These are phyloP conservation scores for Euborellia annulipes DNA, from an alignment of 1,140 invertebrate genomes.

Conservation along the genomic window DNA sequence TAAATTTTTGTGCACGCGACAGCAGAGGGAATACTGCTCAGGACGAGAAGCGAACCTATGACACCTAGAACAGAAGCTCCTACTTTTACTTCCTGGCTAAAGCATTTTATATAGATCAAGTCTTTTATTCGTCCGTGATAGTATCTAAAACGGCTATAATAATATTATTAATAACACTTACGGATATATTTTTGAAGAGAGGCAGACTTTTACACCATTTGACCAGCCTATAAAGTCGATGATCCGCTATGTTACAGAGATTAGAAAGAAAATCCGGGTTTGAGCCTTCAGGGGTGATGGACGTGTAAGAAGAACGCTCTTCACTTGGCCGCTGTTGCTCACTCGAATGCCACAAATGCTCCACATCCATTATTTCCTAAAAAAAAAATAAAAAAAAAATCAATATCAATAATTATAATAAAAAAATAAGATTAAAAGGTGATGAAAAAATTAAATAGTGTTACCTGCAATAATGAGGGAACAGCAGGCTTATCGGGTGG, in stretches of 20 bases:
- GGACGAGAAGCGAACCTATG: too few species aligned
- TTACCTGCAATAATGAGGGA: constrained; percentile 38
- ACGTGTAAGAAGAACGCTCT: constrained; percentile 9
- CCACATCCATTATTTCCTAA: constrained; percentile 86
- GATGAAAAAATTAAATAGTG: too few species aligned
- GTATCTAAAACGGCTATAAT: too few species aligned
- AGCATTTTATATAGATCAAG: too few species aligned
- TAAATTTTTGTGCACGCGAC: too few species aligned
- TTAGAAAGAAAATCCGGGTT: constrained; percentile 69
- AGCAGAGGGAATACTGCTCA: too few species aligned
- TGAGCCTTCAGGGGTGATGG: background rate
- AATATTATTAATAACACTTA: too few species aligned
- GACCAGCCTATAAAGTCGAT: constrained; percentile 91
- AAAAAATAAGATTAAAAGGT: background rate
- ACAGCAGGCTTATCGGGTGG: constrained; percentile 24
- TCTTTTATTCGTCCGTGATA: too few species aligned
- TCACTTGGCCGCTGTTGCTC: constrained; percentile 28
- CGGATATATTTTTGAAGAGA: constrained; percentile 88
- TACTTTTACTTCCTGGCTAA: too few species aligned
- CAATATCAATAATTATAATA: background rate
- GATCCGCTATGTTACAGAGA: constrained; percentile 85
- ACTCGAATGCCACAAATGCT: constrained; percentile 84
- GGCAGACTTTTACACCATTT: constrained; percentile 97
- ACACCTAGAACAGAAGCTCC: too few species aligned
- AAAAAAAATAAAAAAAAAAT: constrained; percentile 18